phyloP scores from a whole-genome alignment of 2,888 invertebrate species.

The Eurytoma californica region DNA sequence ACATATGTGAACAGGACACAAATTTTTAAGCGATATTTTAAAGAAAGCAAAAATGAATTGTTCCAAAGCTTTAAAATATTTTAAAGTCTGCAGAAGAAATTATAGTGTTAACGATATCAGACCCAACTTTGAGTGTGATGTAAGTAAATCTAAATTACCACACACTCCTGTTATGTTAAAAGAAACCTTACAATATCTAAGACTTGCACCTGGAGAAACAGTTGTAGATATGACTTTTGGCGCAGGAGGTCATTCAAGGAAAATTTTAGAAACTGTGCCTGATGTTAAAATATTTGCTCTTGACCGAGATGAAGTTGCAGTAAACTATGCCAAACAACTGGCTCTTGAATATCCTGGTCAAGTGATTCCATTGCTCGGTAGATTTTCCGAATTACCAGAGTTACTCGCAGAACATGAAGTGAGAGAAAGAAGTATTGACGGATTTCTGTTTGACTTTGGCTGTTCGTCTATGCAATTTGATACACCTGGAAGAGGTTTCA shows the following conservation, averaged over 20 bases:
- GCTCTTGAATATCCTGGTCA: conserved; percentile 82
- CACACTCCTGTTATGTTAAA: conserved; percentile 87
- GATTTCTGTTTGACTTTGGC: conserved; percentile 93
- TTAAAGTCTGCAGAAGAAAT: conserved; percentile 17
- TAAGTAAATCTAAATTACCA: conserved; percentile 35
- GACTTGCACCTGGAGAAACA: conserved; percentile 79
- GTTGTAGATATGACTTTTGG: conserved; percentile 98
- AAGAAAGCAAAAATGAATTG: conserved; percentile 22
- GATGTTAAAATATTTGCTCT: conserved; percentile 85
- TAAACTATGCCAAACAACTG: conserved; percentile 81
- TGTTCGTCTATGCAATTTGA: conserved; percentile 98
- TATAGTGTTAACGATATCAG: conserved; percentile 18
- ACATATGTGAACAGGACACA: not conserved
- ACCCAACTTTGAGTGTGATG: not conserved
- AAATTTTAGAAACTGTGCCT: conserved; percentile 82
- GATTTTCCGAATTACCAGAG: conserved; percentile 89
- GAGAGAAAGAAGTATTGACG: conserved; percentile 85
- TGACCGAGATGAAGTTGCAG: conserved; percentile 91
- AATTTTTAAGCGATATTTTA: not conserved
- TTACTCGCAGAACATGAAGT: conserved; percentile 80
- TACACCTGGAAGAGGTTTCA: conserved; percentile 88
- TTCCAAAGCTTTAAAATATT: conserved; percentile 19
- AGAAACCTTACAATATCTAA: conserved; percentile 83
- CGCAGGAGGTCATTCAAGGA: conserved; percentile 91
- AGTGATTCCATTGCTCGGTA: conserved; percentile 88